Evolutionary conservation across 2,797 vertebrate genomes (phyloP).

Genomic region (Harpagifer antarcticus): DNA sequence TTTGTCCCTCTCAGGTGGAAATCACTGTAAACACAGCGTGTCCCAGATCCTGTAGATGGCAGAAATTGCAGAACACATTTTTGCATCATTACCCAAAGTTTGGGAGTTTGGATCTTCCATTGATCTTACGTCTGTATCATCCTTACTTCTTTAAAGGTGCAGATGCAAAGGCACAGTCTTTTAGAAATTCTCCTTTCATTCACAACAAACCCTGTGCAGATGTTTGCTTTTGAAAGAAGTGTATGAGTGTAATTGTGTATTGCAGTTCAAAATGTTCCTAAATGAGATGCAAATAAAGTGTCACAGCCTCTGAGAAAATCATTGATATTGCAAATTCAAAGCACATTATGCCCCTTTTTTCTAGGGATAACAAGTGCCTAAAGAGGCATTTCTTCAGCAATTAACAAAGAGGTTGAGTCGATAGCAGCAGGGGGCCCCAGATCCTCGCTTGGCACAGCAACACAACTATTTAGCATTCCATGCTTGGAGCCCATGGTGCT

Average conservation of each 20-base stretch:
- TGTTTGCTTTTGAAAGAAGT: conserved; percentile 13
- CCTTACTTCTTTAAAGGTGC: conserved; percentile 4
- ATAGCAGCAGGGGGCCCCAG: conserved; percentile 64
- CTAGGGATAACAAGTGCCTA: conserved; percentile 28
- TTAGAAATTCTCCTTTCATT: conserved; percentile 17
- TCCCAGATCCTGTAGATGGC: conserved; percentile 66
- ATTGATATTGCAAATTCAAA: conserved; percentile 37
- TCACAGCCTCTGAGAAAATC: conserved; percentile 14
- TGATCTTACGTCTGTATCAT: neutral
- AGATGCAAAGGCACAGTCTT: conserved; percentile 6
- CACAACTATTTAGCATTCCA: conserved; percentile 65
- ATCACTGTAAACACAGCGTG: conserved; percentile 66
- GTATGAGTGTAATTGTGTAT: neutral
- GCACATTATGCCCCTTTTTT: conserved; percentile 14
- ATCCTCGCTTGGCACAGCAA: conserved; percentile 36
- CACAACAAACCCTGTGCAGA: neutral
- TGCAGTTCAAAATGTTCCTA: conserved; percentile 21
- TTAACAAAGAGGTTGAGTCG: conserved; percentile 44
- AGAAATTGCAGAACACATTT: conserved; percentile 50
- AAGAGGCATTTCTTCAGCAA: conserved; percentile 47
- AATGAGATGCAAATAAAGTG: neutral
- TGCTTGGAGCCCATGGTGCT: conserved; percentile 46
- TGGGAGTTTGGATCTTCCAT: conserved; percentile 22
- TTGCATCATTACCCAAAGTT: conserved; percentile 54
- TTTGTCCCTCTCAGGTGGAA: conserved; percentile 74